Percentiles rank a stretch among this genome's conserved stretches.
Conservation (phyloP, 2,113 vertebrate species). For the Trogon surrucura region DNA sequence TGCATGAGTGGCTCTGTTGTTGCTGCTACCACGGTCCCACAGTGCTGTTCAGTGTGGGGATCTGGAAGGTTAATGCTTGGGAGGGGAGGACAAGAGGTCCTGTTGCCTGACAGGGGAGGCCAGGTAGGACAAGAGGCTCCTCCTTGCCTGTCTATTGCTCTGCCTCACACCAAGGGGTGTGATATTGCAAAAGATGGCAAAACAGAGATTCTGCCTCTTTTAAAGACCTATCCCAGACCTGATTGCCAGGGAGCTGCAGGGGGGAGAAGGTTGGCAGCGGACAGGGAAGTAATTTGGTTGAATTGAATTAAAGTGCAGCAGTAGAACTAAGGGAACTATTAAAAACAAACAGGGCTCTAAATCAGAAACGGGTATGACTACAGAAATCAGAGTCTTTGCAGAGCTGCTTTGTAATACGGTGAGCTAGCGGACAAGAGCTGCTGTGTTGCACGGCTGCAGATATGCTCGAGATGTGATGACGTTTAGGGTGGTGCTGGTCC, state of each 20-base stretch:
- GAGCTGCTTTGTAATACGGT: neutral
- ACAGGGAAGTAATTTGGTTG: neutral
- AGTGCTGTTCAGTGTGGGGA: neutral
- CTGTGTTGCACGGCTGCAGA: neutral
- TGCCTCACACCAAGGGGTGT: neutral
- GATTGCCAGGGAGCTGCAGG: neutral
- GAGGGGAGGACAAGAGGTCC: neutral
- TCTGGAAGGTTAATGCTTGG: neutral
- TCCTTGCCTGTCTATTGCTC: neutral
- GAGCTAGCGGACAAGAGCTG: neutral
- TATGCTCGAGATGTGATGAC: rapidly evolving
- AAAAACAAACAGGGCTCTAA: neutral
- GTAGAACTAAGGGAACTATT: neutral
- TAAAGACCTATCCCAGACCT: neutral
- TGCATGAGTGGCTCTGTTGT: neutral
- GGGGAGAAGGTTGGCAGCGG: neutral
- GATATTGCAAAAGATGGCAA: neutral
- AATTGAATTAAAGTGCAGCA: constrained; percentile 17
- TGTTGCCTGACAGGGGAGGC: neutral
- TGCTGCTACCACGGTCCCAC: neutral
- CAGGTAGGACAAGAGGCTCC: neutral
- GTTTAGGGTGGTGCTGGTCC: neutral
- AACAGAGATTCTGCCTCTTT: neutral
- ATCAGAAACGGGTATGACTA: neutral
- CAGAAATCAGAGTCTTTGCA: neutral